Conservation (phyloP, 2,797 vertebrate species). For the Rhabdophis nuchalis region DNA sequence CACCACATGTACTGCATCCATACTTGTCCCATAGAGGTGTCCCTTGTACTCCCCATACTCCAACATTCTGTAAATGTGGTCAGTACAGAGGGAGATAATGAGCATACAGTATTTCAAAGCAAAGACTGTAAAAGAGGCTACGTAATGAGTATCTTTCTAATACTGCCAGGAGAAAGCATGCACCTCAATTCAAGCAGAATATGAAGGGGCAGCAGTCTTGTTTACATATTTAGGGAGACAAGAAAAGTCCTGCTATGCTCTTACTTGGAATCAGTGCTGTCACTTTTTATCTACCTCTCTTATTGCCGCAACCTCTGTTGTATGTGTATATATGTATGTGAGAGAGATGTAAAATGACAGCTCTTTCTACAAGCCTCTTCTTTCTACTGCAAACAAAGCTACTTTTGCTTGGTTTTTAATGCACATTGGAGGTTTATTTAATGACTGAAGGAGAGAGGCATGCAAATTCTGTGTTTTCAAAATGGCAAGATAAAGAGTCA, state of each 20-base stretch:
- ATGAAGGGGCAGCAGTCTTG: not conserved
- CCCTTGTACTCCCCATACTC: constrained; percentile 90
- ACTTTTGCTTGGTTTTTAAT: not conserved
- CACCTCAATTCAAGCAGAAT: not conserved
- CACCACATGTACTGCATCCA: constrained; percentile 79
- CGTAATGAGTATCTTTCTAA: not conserved
- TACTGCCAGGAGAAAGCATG: not conserved
- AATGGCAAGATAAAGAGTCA: not conserved
- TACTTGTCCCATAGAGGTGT: constrained; percentile 86
- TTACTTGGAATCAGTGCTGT: not conserved
- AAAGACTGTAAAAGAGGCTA: not conserved
- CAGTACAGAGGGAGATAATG: constrained; percentile 9
- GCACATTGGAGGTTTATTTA: not conserved
- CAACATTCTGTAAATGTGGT: constrained; percentile 77
- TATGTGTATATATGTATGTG: not conserved
- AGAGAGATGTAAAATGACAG: not conserved
- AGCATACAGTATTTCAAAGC: not conserved
- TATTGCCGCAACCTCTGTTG: not conserved
- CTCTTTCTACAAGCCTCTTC: not conserved
- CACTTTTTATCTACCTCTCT: not conserved
- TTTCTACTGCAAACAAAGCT: not conserved
- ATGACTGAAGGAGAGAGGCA: not conserved
- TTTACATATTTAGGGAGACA: not conserved
- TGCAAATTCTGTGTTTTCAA: not conserved
- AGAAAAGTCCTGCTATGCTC: not conserved